Evolutionary conservation across 2,797 vertebrate genomes (phyloP).

Genomic region (Parauchenoglanis punctatus): DNA sequence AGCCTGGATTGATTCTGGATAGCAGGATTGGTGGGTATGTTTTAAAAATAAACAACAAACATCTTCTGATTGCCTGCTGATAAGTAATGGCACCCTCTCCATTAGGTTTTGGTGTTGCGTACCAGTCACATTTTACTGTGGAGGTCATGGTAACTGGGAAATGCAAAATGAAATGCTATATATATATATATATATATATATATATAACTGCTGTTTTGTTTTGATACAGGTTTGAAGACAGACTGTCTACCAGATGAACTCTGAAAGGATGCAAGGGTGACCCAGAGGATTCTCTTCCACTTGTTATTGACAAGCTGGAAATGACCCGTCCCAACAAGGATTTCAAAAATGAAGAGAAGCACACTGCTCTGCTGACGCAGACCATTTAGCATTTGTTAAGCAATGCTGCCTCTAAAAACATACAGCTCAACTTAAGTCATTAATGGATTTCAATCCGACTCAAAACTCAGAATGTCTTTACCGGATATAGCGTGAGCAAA

Average conservation of each 20-base stretch:
- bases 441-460: slow-evolving; percentile 13
- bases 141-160: not conserved
- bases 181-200: too few relatives aligned
- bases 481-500: not conserved
- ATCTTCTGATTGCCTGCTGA: not conserved
- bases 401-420: slow-evolving; percentile 10
- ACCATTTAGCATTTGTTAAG: slow-evolving; percentile 14
- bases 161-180: not conserved
- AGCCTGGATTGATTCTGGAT: not conserved
- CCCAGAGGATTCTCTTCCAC: slow-evolving; percentile 9
- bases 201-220: slow-evolving; percentile 1
- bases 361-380: slow-evolving; percentile 11
- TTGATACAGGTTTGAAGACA: slow-evolving; percentile 17
- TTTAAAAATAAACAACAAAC: not conserved
- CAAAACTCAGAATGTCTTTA: not conserved
- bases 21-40: not conserved
- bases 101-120: not conserved
- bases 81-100: not conserved
- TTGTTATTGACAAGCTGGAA: slow-evolving; percentile 17
- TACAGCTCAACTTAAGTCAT: slow-evolving; percentile 2
- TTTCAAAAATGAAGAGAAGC: not conserved
- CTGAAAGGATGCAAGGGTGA: slow-evolving; percentile 8
- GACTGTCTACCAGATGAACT: not conserved
- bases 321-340: not conserved
- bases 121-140: not conserved